A percentile compares a stretch with the other conserved stretches of the same genome.
phyloP scores from a whole-genome alignment of 2,888 invertebrate species.

The Caenorhabditis macrosperma region DNA sequence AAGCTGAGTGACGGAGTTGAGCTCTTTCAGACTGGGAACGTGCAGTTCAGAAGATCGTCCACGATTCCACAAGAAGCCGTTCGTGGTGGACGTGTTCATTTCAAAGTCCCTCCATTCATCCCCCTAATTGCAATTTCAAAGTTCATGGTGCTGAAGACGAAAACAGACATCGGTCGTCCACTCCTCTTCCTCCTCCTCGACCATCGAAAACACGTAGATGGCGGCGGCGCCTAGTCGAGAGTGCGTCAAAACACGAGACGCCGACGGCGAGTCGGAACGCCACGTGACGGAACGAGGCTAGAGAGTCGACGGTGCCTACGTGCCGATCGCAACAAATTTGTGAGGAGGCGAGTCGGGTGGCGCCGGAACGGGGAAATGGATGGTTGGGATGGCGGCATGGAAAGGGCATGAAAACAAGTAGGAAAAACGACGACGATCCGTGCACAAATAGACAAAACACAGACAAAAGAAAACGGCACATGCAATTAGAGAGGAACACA shows the following conservation, averaged over 20 bases:
- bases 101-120: conserved; percentile 6
- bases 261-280: conserved; percentile 15
- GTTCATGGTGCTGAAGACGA: conserved; percentile 9
- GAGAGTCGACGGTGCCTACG: conserved; percentile 33
- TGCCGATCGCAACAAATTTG: conserved; percentile 37
- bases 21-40: background rate
- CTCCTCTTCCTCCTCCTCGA: conserved; percentile 2
- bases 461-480: background rate
- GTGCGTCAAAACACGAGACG: conserved; percentile 43
- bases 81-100: conserved; percentile 2
- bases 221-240: conserved; percentile 10
- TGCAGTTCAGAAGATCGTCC: background rate
- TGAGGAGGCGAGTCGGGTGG: background rate
- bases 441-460: background rate
- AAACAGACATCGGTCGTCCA: conserved; percentile 19
- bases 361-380: conserved; percentile 27
- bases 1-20: too few relatives aligned
- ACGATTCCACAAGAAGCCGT: too few relatives aligned
- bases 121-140: conserved; percentile 24
- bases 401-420: conserved; percentile 44
- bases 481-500: background rate
- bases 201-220: conserved; percentile 9
- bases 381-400: background rate
- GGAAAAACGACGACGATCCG: background rate
- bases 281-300: conserved; percentile 27